Base-by-base conservation (phyloP, 2,888 invertebrate genomes). In the Eupeodes latifasciatus region DNA sequence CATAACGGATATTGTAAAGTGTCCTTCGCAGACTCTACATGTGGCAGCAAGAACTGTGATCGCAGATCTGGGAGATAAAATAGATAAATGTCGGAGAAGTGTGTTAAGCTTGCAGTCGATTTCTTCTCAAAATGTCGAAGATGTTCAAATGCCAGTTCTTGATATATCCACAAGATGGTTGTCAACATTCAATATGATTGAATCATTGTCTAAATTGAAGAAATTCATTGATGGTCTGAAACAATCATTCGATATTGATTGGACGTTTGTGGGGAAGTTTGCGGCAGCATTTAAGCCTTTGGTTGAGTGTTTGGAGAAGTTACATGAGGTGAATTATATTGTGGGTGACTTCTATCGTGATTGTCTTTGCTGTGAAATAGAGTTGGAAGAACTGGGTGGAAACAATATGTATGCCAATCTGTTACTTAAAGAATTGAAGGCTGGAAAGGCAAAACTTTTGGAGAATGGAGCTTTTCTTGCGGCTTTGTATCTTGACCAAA, bases 331-430 rank as follows among this genome's bases (percentile, higher is more conserved):
- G 16, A 79, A 90, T 27, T 87, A 89, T 55, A 67, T 83, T 16
- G 81, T 89, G 79, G 90, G 89, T 4, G 89, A 90, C 67, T 90
- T 90, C 53, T 90, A 87, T 47, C 75, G 89, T 36, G 85, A 89
- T 64, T 90, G 79, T 61, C 66, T 85, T 4, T 71, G 77, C 6
- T 85, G 85, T 44, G 85, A 85, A 53, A 72, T 81, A 14, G 81
- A 81, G 53, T 59, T 86, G 53, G 74, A 84, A 34, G 66, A 75
- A 51, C 12, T 84, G 11, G 40, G 12, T 1, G 62, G 19, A 11
- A 59, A 16, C 10, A 74, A 80, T 51, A 51, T 49, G 0, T 79
- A 47, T 47, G 77, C 77, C 0, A n/a, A 40, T 4, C 0, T 66
- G 5, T 12, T 77, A 10, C 14, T 57, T 0, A 57, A 34, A 12